These are phyloP conservation scores for Agelastica alni DNA, from an alignment of 2,888 invertebrate genomes.

Conservation along the genomic window DNA sequence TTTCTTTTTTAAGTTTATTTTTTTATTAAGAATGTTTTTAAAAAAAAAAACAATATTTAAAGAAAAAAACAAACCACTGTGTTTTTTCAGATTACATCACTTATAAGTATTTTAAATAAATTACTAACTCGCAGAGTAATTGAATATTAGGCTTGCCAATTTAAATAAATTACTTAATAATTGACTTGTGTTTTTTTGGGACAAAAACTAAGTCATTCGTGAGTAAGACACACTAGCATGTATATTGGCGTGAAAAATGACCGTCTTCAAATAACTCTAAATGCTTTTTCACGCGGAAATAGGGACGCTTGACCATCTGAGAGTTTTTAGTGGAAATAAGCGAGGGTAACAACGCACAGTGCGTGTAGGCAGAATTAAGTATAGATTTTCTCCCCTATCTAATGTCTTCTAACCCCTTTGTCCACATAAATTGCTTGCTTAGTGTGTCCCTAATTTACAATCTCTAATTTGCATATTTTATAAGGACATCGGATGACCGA, in stretches of 20 bases:
- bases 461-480: constrained; percentile 39
- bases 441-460: constrained; percentile 46
- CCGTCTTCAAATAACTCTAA: constrained; percentile 9
- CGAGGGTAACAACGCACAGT: constrained; percentile 41
- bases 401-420: constrained; percentile 51
- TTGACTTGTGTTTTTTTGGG: too few species aligned
- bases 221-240: background rate
- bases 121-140: too few species aligned
- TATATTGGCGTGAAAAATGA: constrained; percentile 1
- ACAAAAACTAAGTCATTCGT: too few species aligned
- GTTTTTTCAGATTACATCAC: too few species aligned
- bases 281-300: constrained; percentile 29
- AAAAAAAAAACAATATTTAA: too few species aligned
- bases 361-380: constrained; percentile 48
- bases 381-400: constrained; percentile 52
- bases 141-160: too few species aligned
- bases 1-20: too few species aligned
- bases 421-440: constrained; percentile 53
- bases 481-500: constrained; percentile 34
- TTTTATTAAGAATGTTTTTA: too few species aligned
- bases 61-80: too few species aligned
- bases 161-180: too few species aligned
- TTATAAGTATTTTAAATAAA: too few species aligned
- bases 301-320: constrained; percentile 34
- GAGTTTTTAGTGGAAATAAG: constrained; percentile 36